phyloP scores from a whole-genome alignment of 2,113 vertebrate genomes.

The Vombatus ursinus region DNA sequence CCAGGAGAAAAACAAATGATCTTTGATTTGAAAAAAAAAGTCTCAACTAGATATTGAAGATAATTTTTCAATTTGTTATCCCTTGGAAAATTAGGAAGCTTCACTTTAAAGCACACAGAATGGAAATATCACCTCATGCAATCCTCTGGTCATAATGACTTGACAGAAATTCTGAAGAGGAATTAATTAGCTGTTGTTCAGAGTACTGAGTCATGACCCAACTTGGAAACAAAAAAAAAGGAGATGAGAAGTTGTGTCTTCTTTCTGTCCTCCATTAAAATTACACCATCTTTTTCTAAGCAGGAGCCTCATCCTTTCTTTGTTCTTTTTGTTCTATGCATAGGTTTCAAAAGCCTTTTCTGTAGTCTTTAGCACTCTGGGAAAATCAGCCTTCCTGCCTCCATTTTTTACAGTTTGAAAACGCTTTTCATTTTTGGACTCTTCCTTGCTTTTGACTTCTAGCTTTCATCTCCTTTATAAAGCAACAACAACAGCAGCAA shows the following conservation, averaged over 20 bases:
- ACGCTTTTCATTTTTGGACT: neutral
- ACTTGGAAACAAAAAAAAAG: neutral
- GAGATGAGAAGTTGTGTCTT: constrained; percentile 11
- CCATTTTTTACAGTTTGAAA: constrained; percentile 17
- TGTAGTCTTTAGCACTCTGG: neutral
- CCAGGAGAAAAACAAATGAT: neutral
- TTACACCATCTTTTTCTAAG: neutral
- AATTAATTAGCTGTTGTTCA: neutral
- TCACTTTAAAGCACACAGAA: neutral
- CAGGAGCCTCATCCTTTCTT: neutral
- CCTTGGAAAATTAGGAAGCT: neutral
- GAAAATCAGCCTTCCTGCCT: neutral
- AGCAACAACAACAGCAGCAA: neutral
- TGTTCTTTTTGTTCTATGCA: constrained; percentile 1
- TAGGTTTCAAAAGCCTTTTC: neutral
- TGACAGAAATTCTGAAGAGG: neutral
- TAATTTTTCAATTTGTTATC: neutral
- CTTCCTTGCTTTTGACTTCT: neutral
- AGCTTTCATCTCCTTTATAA: neutral
- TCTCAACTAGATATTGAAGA: neutral
- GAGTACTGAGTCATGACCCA: neutral
- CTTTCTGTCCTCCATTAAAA: constrained; percentile 11
- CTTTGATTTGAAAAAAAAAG: neutral
- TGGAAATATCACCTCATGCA: neutral
- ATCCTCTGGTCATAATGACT: neutral